A percentile compares a stretch with the other conserved stretches of the same genome.
Conservation (phyloP, 2,797 vertebrate species). For the Gadopsis bispinosus region DNA sequence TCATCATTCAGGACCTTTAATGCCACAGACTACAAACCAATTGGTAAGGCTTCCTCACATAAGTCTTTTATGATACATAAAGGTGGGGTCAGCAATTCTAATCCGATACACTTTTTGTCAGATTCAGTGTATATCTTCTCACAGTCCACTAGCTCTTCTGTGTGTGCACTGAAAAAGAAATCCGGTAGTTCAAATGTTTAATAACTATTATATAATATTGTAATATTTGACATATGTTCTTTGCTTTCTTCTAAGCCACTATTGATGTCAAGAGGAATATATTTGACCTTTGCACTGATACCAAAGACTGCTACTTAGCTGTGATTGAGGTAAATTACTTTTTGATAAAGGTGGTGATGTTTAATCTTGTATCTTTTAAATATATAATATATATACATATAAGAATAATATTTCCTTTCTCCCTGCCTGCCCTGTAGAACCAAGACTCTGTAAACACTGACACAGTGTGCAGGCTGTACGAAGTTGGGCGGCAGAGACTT, state of each 20-base stretch:
- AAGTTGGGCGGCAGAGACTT: slow-evolving; percentile 96
- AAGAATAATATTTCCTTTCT: background rate
- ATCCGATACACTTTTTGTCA: too few relatives aligned
- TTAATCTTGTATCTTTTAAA: background rate
- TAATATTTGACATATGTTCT: background rate
- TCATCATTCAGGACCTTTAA: slow-evolving; percentile 99
- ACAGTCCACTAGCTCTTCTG: too few relatives aligned
- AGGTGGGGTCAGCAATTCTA: too few relatives aligned
- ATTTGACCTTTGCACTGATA: slow-evolving; percentile 98
- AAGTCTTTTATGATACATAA: background rate
- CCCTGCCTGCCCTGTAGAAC: slow-evolving; percentile 83
- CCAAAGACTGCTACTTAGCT: slow-evolving; percentile 98
- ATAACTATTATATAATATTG: background rate
- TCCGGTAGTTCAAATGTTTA: background rate
- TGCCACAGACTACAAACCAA: slow-evolving; percentile 99
- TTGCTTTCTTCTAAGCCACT: slow-evolving; percentile 85
- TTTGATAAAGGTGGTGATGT: background rate
- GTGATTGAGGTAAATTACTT: slow-evolving; percentile 92
- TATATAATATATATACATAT: too few relatives aligned
- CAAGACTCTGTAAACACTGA: slow-evolving; percentile 98
- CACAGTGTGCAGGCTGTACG: slow-evolving; percentile 96
- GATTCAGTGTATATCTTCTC: too few relatives aligned
- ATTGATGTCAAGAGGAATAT: slow-evolving; percentile 99
- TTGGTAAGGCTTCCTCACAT: slow-evolving; percentile 84
- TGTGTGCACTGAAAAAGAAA: too few relatives aligned